Percentiles rank a stretch among this genome's conserved stretches.
phyloP scores from a whole-genome alignment of 2,113 vertebrate species.

The Sciurus niger region DNA sequence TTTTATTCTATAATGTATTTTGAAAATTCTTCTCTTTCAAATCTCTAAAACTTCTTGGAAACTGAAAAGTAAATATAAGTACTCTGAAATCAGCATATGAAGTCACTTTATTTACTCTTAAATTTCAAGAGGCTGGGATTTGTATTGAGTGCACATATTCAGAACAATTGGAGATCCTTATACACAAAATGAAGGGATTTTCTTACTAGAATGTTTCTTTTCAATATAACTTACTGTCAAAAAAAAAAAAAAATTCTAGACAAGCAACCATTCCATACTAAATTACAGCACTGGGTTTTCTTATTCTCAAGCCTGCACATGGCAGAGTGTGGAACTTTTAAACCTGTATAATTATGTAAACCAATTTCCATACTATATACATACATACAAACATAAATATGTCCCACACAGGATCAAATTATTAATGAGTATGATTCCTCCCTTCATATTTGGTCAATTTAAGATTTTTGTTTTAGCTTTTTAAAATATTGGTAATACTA shows the following conservation, averaged over 20 bases:
- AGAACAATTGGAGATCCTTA: background rate
- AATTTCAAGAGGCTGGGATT: background rate
- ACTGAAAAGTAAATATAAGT: background rate
- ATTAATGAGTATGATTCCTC: too few relatives aligned
- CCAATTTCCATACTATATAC: background rate
- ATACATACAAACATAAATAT: background rate
- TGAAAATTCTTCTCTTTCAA: conserved; percentile 5
- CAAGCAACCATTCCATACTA: background rate
- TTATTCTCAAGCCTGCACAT: background rate
- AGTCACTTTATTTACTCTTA: conserved; percentile 34
- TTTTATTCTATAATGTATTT: conserved; percentile 11
- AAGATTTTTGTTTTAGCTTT: too few relatives aligned
- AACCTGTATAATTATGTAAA: background rate
- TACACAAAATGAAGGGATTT: background rate
- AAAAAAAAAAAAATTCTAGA: background rate
- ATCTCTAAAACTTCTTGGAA: background rate
- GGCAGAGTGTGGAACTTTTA: background rate
- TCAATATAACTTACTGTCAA: background rate
- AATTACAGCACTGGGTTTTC: too few relatives aligned
- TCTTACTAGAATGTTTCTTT: background rate
- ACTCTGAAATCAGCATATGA: conserved; percentile 15
- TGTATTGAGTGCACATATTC: background rate
- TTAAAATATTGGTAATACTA: too few relatives aligned
- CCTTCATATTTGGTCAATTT: too few relatives aligned
- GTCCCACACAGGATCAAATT: too few relatives aligned